phyloP scores from a whole-genome alignment of 2,113 vertebrate genomes.

The Odobenus rosmarus region DNA sequence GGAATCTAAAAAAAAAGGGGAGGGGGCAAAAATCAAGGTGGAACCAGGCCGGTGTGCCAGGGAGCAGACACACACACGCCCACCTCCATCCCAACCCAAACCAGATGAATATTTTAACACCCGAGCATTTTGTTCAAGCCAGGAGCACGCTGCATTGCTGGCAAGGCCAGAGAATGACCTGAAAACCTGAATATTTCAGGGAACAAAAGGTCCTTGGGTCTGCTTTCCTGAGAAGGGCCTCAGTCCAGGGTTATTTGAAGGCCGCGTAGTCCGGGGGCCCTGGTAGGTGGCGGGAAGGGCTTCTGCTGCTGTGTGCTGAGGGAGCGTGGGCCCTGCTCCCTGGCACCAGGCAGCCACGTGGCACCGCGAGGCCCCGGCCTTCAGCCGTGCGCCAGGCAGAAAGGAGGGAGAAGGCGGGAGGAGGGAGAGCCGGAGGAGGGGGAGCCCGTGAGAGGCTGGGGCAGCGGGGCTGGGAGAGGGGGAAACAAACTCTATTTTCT shows the following conservation, averaged over 20 bases:
- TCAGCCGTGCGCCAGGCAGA: slow-evolving; percentile 74
- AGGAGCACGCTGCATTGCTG: slow-evolving; percentile 9
- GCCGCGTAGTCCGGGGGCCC: slow-evolving; percentile 42
- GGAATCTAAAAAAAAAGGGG: not conserved
- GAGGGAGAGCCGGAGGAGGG: not conserved
- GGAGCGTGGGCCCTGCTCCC: slow-evolving; percentile 72
- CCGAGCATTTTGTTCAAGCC: slow-evolving; percentile 62
- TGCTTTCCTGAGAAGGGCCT: slow-evolving; percentile 70
- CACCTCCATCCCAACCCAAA: not conserved
- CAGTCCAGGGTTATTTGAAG: slow-evolving; percentile 76
- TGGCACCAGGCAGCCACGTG: slow-evolving; percentile 79
- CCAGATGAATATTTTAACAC: slow-evolving; percentile 75
- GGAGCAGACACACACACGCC: not conserved
- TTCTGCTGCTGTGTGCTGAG: slow-evolving; percentile 56
- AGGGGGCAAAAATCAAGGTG: not conserved
- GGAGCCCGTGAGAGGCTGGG: not conserved
- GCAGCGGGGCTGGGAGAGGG: slow-evolving; percentile 50
- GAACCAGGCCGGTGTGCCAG: not conserved
- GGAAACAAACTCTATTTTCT: slow-evolving; percentile 88
- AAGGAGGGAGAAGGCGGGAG: not conserved
- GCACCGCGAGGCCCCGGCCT: slow-evolving; percentile 76
- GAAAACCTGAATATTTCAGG: slow-evolving; percentile 72
- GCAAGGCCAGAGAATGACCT: slow-evolving; percentile 61
- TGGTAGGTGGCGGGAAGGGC: slow-evolving; percentile 51
- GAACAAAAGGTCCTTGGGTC: slow-evolving; percentile 72